Evolutionary conservation across 2,113 vertebrate species (phyloP), one percentile per base, ranked within the genome.

Genomic region (Oenanthe oenanthe): DNA sequence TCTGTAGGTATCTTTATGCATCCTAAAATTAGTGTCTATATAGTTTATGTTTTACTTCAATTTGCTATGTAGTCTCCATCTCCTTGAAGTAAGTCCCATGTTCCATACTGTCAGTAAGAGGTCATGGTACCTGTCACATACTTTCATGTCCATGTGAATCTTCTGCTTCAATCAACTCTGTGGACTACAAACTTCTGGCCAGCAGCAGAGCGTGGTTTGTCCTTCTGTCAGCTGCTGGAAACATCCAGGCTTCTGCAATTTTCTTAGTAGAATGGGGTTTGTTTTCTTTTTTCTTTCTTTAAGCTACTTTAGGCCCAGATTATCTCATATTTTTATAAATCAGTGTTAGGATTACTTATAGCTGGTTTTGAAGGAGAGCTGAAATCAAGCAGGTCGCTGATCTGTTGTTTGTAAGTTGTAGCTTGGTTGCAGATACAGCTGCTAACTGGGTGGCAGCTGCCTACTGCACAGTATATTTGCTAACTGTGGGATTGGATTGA

Each of bases 201-300:
- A 34, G 17, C 32, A 87, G 14, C 31, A 85, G 36, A 48, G 12
- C 4, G 3, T 17, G 7, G 10, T 45, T 17, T 3, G 2, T 50
- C 42, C 43, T 76, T 66, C 28, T 81, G 24, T 22, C 54, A 85
- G 7, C 24, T 74, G 12, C n/a, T 89, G 24, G 32, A 77, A 89
- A 48, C 10, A 70, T 48, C 13, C 12, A 73, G 17, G 7, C 5
- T 74, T 81, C 42, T 72, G 25, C 21, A 57, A 21, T 65, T 88
- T 53, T 73, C 20, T 40, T 50, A 53, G 14, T 17, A 61, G 24
- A 81, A 85, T 20, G 15, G 17, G 8, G 8, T 7, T 63, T 77
- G 10, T 20, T 53, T 12, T 2, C 6, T 22, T 28, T 75, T 66
- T 29, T 0, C 3, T 8, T 12, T 25, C 29, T 62, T 63, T 8